A percentile compares a stretch with the other conserved stretches of the same genome.
These are phyloP conservation scores for Beaufortia kweichowensis DNA, from an alignment of 2,113 vertebrate species.

Conservation along the genomic window DNA sequence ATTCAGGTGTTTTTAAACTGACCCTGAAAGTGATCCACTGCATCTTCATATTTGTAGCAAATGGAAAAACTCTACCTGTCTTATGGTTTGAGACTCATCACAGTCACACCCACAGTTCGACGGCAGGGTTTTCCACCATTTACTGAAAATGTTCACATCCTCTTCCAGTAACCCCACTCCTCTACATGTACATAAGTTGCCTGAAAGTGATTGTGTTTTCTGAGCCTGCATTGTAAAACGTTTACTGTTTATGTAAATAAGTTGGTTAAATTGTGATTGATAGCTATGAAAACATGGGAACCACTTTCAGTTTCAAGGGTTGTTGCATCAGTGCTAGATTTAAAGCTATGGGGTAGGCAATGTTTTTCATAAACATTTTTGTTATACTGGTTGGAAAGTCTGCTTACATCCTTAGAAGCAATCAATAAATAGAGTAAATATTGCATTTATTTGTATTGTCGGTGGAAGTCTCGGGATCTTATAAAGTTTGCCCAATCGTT, in stretches of 20 bases:
- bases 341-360: too few relatives aligned
- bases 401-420: too few relatives aligned
- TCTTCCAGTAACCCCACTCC: slow-evolving; percentile 66
- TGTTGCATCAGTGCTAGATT: background rate
- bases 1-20: slow-evolving; percentile 4
- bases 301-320: background rate
- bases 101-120: slow-evolving; percentile 63
- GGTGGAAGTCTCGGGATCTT: too few relatives aligned
- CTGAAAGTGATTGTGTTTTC: slow-evolving; percentile 4
- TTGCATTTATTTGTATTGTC: too few relatives aligned
- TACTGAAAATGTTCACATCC: slow-evolving; percentile 51
- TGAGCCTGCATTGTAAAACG: background rate
- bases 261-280: background rate
- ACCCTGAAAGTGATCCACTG: background rate
- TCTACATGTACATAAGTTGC: slow-evolving; percentile 38
- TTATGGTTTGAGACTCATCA: slow-evolving; percentile 57
- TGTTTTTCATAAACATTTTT: too few relatives aligned
- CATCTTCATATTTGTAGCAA: slow-evolving; percentile 1
- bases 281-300: background rate
- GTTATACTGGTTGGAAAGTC: too few relatives aligned
- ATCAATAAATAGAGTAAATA: too few relatives aligned
- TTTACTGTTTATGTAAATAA: background rate
- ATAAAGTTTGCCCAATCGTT: too few relatives aligned
- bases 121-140: slow-evolving; percentile 68
- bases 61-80: slow-evolving; percentile 61